Conservation (phyloP, 2,888 invertebrate species). For the Asteroscopus sphinx region DNA sequence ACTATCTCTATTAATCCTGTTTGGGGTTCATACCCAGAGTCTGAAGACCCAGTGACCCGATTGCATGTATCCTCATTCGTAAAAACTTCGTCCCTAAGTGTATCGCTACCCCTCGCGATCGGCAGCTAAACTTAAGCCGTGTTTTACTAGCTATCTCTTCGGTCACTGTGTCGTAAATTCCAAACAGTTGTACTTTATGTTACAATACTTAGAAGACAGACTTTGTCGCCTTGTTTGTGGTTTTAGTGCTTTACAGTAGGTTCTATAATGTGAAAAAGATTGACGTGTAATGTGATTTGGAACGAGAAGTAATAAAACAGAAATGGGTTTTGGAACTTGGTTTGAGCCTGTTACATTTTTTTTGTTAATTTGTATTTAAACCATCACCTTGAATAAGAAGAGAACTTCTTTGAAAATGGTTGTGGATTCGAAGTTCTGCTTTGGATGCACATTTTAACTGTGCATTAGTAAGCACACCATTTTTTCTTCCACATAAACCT, state of each 20-base stretch:
- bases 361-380: too few relatives aligned
- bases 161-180: slow-evolving; percentile 29
- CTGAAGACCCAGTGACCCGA: too few relatives aligned
- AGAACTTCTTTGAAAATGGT: too few relatives aligned
- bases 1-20: too few relatives aligned
- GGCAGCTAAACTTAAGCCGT: slow-evolving; percentile 31
- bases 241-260: slow-evolving; percentile 4
- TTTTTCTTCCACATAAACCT: too few relatives aligned
- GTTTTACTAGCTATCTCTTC: slow-evolving; percentile 35
- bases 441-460: too few relatives aligned
- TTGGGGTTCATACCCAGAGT: too few relatives aligned
- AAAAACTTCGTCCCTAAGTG: slow-evolving; percentile 10
- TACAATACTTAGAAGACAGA: slow-evolving; percentile 35
- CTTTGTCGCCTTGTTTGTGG: slow-evolving; percentile 30
- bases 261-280: background rate
- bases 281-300: background rate
- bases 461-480: too few relatives aligned
- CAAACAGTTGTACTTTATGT: slow-evolving; percentile 27
- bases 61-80: background rate
- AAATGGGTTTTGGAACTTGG: too few relatives aligned
- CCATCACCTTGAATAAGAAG: too few relatives aligned
- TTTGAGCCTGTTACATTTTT: too few relatives aligned
- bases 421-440: too few relatives aligned
- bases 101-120: slow-evolving; percentile 22
- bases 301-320: background rate